A percentile compares a stretch with the other conserved stretches of the same genome.
Evolutionary conservation across 2,888 invertebrate species (phyloP).

Genomic region (Ryuthela nishihirai): DNA sequence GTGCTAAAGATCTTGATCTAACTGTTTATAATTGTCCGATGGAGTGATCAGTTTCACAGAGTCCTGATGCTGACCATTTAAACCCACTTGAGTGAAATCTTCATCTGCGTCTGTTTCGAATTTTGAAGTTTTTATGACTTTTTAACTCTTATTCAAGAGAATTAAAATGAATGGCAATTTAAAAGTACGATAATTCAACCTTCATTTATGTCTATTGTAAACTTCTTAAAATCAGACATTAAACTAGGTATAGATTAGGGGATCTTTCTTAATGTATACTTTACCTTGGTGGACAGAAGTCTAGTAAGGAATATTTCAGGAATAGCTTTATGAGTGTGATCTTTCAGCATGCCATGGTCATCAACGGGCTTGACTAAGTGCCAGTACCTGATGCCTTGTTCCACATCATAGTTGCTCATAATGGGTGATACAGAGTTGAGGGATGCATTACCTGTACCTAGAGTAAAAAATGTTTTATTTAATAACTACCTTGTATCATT

Average conservation of each 20-base stretch:
- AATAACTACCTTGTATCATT: too few relatives aligned
- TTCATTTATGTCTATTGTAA: not conserved
- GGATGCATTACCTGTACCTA: conserved; percentile 33
- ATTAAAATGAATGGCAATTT: too few relatives aligned
- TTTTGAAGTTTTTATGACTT: too few relatives aligned
- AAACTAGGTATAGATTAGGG: not conserved
- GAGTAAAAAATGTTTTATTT: too few relatives aligned
- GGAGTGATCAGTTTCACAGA: too few relatives aligned
- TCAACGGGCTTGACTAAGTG: conserved; percentile 83
- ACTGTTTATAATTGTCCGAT: too few relatives aligned
- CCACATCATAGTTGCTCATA: conserved; percentile 30
- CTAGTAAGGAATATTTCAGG: conserved; percentile 61
- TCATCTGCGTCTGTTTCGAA: too few relatives aligned
- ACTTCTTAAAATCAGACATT: not conserved
- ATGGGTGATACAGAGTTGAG: conserved; percentile 35
- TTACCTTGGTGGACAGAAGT: conserved; percentile 46
- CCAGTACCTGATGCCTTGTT: conserved; percentile 60
- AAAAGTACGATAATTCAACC: too few relatives aligned
- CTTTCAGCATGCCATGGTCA: conserved; percentile 68
- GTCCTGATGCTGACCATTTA: too few relatives aligned
- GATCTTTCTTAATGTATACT: not conserved
- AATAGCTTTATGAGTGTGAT: conserved; percentile 74
- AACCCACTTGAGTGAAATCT: too few relatives aligned
- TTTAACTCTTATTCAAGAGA: too few relatives aligned
- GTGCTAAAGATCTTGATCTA: too few relatives aligned